phyloP scores from a whole-genome alignment of 2,797 vertebrate species.

The Novumbra hubbsi region DNA sequence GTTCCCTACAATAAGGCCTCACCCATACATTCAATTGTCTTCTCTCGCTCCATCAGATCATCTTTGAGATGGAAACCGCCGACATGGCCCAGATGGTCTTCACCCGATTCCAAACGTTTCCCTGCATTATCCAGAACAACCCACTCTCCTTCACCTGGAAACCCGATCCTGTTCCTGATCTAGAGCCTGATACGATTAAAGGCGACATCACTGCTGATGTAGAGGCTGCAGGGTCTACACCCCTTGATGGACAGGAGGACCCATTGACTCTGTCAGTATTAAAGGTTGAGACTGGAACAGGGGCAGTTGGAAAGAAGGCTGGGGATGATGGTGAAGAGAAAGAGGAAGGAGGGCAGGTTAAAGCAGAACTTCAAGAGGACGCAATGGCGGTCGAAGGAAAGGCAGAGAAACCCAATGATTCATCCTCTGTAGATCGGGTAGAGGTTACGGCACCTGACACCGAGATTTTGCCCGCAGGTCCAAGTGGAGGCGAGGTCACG shows the following conservation, averaged over 20 bases:
- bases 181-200: not conserved
- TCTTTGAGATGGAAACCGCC: conserved; percentile 66
- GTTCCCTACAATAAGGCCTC: too few relatives aligned
- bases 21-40: not conserved
- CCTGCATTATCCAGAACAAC: conserved; percentile 66
- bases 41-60: conserved; percentile 48
- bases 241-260: conserved; percentile 17
- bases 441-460: not conserved
- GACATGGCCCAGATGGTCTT: conserved; percentile 55
- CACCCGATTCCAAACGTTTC: conserved; percentile 63
- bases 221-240: not conserved
- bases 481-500: not conserved
- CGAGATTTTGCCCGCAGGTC: not conserved
- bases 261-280: not conserved
- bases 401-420: rapidly evolving
- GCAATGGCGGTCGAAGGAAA: not conserved
- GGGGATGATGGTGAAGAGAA: not conserved
- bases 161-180: conserved; percentile 38
- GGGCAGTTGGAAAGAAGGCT: not conserved
- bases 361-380: not conserved
- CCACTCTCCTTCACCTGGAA: conserved; percentile 63
- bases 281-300: not conserved
- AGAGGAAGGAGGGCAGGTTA: not conserved
- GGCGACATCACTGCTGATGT: conserved; percentile 8
- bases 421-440: not conserved